Conservation (phyloP, 2,888 invertebrate species). For the Hemistola chrysoprasaria region DNA sequence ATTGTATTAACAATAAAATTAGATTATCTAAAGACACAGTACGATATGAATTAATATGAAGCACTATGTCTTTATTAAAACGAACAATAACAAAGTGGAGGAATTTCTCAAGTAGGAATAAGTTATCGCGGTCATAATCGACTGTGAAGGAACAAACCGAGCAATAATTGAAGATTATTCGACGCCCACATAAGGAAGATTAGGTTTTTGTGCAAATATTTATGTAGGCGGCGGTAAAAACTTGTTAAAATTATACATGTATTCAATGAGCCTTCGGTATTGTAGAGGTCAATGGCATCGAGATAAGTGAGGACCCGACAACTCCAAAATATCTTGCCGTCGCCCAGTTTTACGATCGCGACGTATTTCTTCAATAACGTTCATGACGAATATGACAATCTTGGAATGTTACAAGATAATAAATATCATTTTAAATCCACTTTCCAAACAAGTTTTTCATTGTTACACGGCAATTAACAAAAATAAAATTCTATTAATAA, state of each 20-base stretch:
- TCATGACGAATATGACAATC: too few species aligned
- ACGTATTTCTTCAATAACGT: too few species aligned
- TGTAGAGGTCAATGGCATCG: too few species aligned
- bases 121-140: constrained; percentile 16
- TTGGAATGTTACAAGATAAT: too few species aligned
- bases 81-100: constrained; percentile 15
- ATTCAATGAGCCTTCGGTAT: constrained; percentile 30
- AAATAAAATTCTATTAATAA: constrained; percentile 18
- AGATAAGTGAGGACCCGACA: too few species aligned
- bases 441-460: constrained; percentile 1
- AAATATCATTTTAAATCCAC: neutral
- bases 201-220: constrained; percentile 32
- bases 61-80: constrained; percentile 19
- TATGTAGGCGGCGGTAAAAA: constrained; percentile 30
- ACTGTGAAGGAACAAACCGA: neutral
- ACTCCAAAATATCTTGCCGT: too few species aligned
- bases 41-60: constrained; percentile 20
- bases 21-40: constrained; percentile 10
- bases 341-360: too few species aligned
- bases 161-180: constrained; percentile 18
- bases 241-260: constrained; percentile 19
- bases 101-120: constrained; percentile 19
- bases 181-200: constrained; percentile 32
- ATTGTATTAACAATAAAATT: too few species aligned
- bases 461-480: constrained; percentile 2